Conservation (phyloP, 2,888 invertebrate species). For the Rhorus exstirpatorius region DNA sequence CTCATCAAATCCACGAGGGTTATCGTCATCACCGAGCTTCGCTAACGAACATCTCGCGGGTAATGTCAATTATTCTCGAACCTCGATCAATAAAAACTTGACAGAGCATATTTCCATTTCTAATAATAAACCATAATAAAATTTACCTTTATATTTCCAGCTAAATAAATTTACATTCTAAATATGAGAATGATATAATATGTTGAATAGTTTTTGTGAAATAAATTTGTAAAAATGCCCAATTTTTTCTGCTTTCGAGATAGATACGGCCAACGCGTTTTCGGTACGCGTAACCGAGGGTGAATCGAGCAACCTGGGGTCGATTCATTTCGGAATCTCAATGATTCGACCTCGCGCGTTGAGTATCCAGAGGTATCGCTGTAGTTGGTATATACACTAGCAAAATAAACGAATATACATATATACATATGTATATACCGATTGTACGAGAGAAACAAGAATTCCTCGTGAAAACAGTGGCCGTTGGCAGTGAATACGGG, state of each 20-base stretch:
- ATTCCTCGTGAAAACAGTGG: constrained; percentile 52
- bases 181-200: too few species aligned
- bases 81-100: background rate
- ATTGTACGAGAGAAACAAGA: constrained; percentile 28
- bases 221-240: too few species aligned
- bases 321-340: constrained; percentile 54
- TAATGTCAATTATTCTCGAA: background rate
- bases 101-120: background rate
- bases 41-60: background rate
- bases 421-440: background rate
- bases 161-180: too few species aligned
- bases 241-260: too few species aligned
- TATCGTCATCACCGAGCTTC: constrained; percentile 4
- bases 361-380: constrained; percentile 12
- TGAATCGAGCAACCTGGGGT: constrained; percentile 29
- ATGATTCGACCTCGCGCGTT: constrained; percentile 40
- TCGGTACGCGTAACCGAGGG: constrained; percentile 7
- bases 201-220: too few species aligned
- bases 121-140: too few species aligned
- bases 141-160: too few species aligned
- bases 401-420: constrained; percentile 36
- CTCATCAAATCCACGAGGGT: constrained; percentile 39
- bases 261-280: too few species aligned
- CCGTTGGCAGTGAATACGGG: constrained; percentile 25
- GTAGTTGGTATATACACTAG: constrained; percentile 11